These are phyloP conservation scores for Pampusana beccarii DNA, from an alignment of 2,113 vertebrate species.

Conservation along the genomic window DNA sequence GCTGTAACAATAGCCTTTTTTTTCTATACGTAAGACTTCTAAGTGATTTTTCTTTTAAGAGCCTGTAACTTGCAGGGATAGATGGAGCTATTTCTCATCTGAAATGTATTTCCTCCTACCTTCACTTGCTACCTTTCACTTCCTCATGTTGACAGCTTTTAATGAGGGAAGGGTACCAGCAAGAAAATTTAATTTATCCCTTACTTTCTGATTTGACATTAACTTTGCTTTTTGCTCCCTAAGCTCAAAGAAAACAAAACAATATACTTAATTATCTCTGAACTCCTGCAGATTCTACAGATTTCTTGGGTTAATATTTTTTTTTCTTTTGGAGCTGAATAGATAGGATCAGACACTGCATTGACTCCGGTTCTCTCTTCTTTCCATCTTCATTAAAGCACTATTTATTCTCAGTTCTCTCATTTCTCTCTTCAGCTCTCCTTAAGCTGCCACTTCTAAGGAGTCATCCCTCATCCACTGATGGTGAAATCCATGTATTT, in stretches of 20 bases:
- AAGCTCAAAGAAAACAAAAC: background rate
- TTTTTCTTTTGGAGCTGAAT: background rate
- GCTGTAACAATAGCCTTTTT: background rate
- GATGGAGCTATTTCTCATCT: background rate
- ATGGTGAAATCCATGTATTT: background rate
- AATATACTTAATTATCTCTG: background rate
- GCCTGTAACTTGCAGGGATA: background rate
- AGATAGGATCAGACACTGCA: background rate
- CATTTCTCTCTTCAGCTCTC: background rate
- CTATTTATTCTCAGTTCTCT: background rate
- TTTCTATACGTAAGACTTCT: background rate
- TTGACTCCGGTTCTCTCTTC: background rate
- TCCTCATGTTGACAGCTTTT: background rate
- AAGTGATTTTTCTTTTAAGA: background rate
- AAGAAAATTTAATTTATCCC: background rate
- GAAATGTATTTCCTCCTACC: background rate
- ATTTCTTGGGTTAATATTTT: background rate
- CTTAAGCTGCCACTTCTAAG: background rate
- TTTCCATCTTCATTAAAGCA: background rate
- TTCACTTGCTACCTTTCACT: background rate
- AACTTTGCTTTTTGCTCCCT: background rate
- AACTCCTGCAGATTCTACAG: background rate
- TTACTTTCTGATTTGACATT: background rate
- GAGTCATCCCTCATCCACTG: background rate
- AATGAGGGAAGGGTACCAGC: background rate